A percentile compares a stretch with the other conserved stretches of the same genome.
Evolutionary conservation across 2,113 vertebrate genomes (phyloP).

Genomic region (Vulpes lagopus): DNA sequence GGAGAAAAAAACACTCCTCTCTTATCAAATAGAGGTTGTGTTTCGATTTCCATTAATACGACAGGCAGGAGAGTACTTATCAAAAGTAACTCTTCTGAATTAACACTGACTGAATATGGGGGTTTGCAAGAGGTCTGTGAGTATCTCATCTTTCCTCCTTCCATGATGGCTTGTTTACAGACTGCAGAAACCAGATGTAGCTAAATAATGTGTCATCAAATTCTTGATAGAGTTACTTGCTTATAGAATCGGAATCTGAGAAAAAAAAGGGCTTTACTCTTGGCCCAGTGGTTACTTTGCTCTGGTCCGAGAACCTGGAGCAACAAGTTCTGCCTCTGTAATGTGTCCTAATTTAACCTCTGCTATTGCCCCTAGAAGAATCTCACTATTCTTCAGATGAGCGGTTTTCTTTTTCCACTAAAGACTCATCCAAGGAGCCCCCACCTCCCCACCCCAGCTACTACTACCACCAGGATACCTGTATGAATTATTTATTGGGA

Average conservation of each 20-base stretch:
- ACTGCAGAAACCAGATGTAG: not conserved
- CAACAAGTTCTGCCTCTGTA: not conserved
- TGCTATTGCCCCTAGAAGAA: not conserved
- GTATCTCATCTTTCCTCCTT: not conserved
- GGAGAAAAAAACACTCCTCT: conserved; percentile 22
- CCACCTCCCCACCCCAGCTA: not conserved
- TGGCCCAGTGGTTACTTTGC: not conserved
- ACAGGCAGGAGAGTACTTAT: not conserved
- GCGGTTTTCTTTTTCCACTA: not conserved
- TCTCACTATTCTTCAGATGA: not conserved
- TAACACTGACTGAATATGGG: not conserved
- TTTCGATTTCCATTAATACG: conserved; percentile 25
- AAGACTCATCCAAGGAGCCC: not conserved
- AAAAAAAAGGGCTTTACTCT: not conserved
- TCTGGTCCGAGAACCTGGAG: not conserved
- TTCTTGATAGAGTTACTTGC: not conserved
- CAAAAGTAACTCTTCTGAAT: conserved; percentile 46
- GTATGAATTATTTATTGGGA: not conserved
- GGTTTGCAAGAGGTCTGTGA: not conserved
- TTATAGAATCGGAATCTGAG: not conserved
- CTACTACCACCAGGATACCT: not conserved
- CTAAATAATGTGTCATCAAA: not conserved
- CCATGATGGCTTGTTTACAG: not conserved
- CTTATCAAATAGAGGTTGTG: not conserved
- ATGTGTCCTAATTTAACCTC: not conserved